A percentile compares a stretch with the other conserved stretches of the same genome.
These are phyloP conservation scores for Plusia festucae DNA, from an alignment of 2,888 invertebrate species.

Conservation along the genomic window DNA sequence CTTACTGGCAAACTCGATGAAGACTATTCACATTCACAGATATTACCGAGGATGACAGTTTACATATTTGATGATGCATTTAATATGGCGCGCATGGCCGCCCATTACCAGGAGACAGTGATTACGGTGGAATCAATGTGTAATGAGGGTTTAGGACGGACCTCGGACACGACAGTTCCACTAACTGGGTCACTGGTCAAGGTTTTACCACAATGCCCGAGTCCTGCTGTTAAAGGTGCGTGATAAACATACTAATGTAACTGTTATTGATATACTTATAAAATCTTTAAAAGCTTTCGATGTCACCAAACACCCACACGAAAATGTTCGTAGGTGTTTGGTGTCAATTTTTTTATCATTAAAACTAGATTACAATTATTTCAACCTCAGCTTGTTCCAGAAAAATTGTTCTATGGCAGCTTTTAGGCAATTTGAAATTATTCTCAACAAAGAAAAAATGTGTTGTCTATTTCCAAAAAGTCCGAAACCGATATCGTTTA, in stretches of 20 bases:
- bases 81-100: slow-evolving; percentile 52
- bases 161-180: slow-evolving; percentile 39
- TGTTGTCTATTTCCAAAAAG: too few relatives aligned
- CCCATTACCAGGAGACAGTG: slow-evolving; percentile 59
- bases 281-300: slow-evolving; percentile 2
- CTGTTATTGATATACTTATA: slow-evolving; percentile 18
- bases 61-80: slow-evolving; percentile 53
- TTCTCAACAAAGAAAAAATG: background rate
- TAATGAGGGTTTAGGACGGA: slow-evolving; percentile 54
- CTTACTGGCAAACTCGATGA: slow-evolving; percentile 18
- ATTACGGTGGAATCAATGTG: slow-evolving; percentile 68
- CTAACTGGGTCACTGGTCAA: slow-evolving; percentile 62
- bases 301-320: background rate
- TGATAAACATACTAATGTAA: slow-evolving; percentile 19
- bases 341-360: background rate
- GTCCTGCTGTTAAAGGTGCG: slow-evolving; percentile 37
- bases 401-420: too few relatives aligned
- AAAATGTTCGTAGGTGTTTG: slow-evolving; percentile 5
- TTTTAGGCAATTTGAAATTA: too few relatives aligned
- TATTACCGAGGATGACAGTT: slow-evolving; percentile 21
- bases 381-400: background rate
- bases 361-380: slow-evolving; percentile 2
- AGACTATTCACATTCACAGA: slow-evolving; percentile 22
- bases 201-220: slow-evolving; percentile 41
- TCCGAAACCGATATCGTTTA: background rate